A percentile compares a stretch with the other conserved stretches of the same genome.
Conservation (phyloP, 2,888 invertebrate species). For the Fragum fragum region DNA sequence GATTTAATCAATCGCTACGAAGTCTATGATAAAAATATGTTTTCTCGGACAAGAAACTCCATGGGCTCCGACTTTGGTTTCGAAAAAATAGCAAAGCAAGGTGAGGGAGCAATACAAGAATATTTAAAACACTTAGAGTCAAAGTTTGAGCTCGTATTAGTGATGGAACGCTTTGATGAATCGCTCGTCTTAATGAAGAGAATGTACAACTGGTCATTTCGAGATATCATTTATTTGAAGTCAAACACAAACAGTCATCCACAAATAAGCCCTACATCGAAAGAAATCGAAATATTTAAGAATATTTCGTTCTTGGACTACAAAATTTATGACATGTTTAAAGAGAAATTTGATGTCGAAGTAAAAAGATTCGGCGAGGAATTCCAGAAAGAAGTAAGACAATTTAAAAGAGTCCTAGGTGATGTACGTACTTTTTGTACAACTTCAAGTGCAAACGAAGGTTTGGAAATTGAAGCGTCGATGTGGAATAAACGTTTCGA, state of each 20-base stretch:
- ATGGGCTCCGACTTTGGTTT: conserved; percentile 59
- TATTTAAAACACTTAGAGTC: conserved; percentile 36
- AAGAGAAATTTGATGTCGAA: conserved; percentile 25
- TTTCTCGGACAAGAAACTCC: conserved; percentile 51
- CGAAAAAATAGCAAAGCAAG: neutral
- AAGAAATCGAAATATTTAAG: conserved; percentile 29
- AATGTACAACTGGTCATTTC: too few relatives aligned
- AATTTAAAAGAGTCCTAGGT: conserved; percentile 28
- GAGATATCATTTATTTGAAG: too few relatives aligned
- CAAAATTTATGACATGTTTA: conserved; percentile 45
- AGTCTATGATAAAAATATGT: conserved; percentile 32
- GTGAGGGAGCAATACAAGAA: conserved; percentile 1
- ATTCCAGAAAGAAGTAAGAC: conserved; percentile 44
- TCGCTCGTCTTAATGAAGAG: too few relatives aligned
- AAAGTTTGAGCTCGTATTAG: too few relatives aligned
- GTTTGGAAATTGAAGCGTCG: neutral
- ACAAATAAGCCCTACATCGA: neutral
- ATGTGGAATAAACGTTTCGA: conserved; percentile 41
- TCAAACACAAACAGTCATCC: conserved; percentile 37
- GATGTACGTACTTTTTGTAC: conserved; percentile 35
- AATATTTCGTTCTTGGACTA: conserved; percentile 47
- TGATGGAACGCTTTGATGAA: too few relatives aligned
- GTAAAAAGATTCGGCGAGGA: conserved; percentile 15
- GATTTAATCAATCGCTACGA: conserved; percentile 36
- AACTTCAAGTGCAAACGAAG: neutral